These are phyloP conservation scores for Pangasius larnaudii DNA, from an alignment of 2,797 vertebrate species.

Conservation along the genomic window DNA sequence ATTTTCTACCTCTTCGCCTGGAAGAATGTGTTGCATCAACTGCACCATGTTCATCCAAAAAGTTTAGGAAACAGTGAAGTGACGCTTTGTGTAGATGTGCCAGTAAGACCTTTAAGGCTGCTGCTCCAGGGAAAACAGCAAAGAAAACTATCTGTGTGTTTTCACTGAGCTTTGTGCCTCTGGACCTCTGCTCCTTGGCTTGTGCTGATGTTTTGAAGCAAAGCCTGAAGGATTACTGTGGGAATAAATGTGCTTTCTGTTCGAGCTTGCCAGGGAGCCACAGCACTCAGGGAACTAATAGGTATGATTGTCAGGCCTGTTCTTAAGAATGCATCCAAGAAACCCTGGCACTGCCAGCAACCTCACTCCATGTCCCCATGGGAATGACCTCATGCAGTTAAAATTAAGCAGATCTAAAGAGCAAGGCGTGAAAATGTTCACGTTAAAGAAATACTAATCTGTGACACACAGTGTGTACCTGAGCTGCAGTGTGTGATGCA, in stretches of 20 bases:
- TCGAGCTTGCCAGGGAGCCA: constrained; percentile 64
- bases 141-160: constrained; percentile 68
- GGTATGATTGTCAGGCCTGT: constrained; percentile 46
- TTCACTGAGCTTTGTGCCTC: constrained; percentile 58
- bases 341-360: background rate
- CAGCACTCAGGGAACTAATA: constrained; percentile 64
- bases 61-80: constrained; percentile 50
- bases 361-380: constrained; percentile 52
- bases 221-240: constrained; percentile 64
- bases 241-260: constrained; percentile 61
- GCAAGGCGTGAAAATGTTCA: background rate
- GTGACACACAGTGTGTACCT: background rate
- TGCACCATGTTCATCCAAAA: constrained; percentile 34
- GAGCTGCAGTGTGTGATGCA: background rate
- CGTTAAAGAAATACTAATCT: background rate
- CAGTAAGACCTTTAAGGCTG: constrained; percentile 66
- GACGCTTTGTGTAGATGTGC: constrained; percentile 61
- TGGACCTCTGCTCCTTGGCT: constrained; percentile 57
- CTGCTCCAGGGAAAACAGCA: constrained; percentile 65
- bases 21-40: constrained; percentile 20
- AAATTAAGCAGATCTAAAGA: constrained; percentile 46
- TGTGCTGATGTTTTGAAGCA: constrained; percentile 66
- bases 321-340: constrained; percentile 55
- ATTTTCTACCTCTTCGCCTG: background rate
- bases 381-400: constrained; percentile 53